Evolutionary conservation across 2,888 invertebrate species (phyloP).

Genomic region (Drosophila sordidapex): DNA sequence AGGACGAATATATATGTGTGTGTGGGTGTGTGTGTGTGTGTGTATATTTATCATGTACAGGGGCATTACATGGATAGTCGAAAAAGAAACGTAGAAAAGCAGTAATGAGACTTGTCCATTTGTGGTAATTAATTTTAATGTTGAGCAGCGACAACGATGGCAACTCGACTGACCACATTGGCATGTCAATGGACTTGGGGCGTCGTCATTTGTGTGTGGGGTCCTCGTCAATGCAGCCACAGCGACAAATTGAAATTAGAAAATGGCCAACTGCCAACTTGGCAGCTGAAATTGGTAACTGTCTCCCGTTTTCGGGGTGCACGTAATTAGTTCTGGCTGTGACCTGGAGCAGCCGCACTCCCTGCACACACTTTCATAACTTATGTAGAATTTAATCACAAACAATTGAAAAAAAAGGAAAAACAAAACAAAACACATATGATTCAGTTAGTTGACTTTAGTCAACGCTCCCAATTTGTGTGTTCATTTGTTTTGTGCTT

Average conservation of each 20-base stretch:
- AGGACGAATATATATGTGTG: constrained; percentile 3
- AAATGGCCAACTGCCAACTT: constrained; percentile 60
- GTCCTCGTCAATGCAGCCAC: constrained; percentile 49
- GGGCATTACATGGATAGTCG: constrained; percentile 26
- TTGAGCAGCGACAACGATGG: constrained; percentile 53
- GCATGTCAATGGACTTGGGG: constrained; percentile 70
- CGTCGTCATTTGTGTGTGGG: constrained; percentile 54
- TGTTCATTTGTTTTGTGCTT: constrained; percentile 18
- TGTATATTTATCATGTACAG: constrained; percentile 17
- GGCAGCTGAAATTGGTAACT: constrained; percentile 45
- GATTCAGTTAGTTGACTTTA: constrained; percentile 7
- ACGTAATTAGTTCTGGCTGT: constrained; percentile 60
- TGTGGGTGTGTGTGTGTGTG: constrained; percentile 9
- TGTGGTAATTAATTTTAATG: constrained; percentile 80
- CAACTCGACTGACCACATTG: constrained; percentile 44
- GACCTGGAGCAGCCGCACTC: constrained; percentile 46
- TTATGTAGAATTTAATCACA: constrained; percentile 59
- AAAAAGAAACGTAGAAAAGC: constrained; percentile 40
- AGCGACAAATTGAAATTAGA: constrained; percentile 72
- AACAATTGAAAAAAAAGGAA: background rate
- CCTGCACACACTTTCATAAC: constrained; percentile 50
- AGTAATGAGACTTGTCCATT: constrained; percentile 76
- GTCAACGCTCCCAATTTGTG: constrained; percentile 1
- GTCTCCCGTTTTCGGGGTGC: constrained; percentile 27
- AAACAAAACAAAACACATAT: background rate